Evolutionary conservation across 2,797 vertebrate genomes (phyloP).

Genomic region (Chelidonichthys spinosus): DNA sequence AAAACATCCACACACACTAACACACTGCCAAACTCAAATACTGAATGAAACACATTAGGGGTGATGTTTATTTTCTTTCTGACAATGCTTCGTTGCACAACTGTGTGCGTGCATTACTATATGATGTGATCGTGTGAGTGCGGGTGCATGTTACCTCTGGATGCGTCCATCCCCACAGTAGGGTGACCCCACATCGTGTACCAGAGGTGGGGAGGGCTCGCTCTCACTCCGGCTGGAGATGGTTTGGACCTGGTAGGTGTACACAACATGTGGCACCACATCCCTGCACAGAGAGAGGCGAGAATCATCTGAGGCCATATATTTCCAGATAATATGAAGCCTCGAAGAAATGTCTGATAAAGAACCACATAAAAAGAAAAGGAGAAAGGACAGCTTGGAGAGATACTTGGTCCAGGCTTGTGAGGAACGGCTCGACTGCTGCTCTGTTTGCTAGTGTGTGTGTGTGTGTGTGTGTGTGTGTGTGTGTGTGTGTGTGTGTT

Average conservation of each 20-base stretch:
- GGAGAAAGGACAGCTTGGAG: not conserved
- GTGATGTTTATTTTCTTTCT: not conserved
- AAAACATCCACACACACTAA: constrained; percentile 1
- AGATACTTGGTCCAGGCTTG: constrained; percentile 9
- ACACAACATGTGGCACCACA: constrained; percentile 80
- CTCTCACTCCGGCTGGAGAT: constrained; percentile 88
- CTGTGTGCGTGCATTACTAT: not conserved
- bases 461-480: not conserved
- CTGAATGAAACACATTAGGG: not conserved
- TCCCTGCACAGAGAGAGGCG: constrained; percentile 82
- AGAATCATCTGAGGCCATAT: constrained; percentile 13
- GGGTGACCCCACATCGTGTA: constrained; percentile 88
- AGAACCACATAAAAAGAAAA: constrained; percentile 15
- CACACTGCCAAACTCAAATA: constrained; percentile 9
- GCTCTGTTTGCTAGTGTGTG: constrained; percentile 26
- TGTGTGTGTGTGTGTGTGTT: constrained; percentile 11
- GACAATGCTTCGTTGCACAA: not conserved
- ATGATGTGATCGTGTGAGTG: not conserved
- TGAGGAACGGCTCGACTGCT: constrained; percentile 6
- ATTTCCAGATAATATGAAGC: constrained; percentile 17
- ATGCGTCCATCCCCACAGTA: constrained; percentile 97
- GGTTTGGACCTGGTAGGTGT: constrained; percentile 90
- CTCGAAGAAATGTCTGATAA: constrained; percentile 13
- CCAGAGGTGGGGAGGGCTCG: constrained; percentile 88
- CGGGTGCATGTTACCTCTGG: constrained; percentile 86